Evolutionary conservation across 1,140 invertebrate species (phyloP).

Genomic region (Leptinotarsa texana): DNA sequence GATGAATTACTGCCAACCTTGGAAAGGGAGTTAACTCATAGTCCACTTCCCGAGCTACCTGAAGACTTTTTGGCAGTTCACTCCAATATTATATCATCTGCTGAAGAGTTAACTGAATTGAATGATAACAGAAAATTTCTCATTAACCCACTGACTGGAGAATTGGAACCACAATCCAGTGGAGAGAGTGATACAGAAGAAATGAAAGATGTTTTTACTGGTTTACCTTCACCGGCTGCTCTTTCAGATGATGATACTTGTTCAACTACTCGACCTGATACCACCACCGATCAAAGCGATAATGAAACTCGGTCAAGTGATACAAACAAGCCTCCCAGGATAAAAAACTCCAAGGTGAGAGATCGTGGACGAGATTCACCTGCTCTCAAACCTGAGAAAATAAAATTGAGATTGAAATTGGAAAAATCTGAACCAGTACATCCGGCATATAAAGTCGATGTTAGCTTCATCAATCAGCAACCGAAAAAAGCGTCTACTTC

Average conservation of each 20-base stretch:
- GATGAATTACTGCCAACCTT: constrained; percentile 67
- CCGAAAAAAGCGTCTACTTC: constrained; percentile 56
- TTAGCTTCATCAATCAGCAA: constrained; percentile 69
- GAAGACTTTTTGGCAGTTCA: constrained; percentile 40
- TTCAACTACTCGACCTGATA: constrained; percentile 52
- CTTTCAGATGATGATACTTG: constrained; percentile 53
- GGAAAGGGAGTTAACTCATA: constrained; percentile 43
- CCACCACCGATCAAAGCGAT: constrained; percentile 64
- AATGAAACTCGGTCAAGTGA: constrained; percentile 64
- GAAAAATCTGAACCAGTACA: constrained; percentile 79
- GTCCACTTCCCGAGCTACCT: constrained; percentile 47
- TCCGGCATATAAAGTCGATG: constrained; percentile 79
- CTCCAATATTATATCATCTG: constrained; percentile 18
- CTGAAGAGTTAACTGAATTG: constrained; percentile 10
- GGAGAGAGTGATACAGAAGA: constrained; percentile 57
- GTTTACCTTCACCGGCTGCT: constrained; percentile 46
- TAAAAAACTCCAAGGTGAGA: constrained; percentile 38
- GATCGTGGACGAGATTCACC: constrained; percentile 50
- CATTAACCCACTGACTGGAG: constrained; percentile 85
- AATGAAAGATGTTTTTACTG: constrained; percentile 51
- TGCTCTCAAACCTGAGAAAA: constrained; percentile 68
- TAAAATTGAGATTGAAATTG: constrained; percentile 80
- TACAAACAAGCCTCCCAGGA: constrained; percentile 48
- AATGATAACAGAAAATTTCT: constrained; percentile 74
- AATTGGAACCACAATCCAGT: constrained; percentile 75